These are phyloP conservation scores for Bothrops jararaca DNA, from an alignment of 2,113 vertebrate species.

Conservation along the genomic window DNA sequence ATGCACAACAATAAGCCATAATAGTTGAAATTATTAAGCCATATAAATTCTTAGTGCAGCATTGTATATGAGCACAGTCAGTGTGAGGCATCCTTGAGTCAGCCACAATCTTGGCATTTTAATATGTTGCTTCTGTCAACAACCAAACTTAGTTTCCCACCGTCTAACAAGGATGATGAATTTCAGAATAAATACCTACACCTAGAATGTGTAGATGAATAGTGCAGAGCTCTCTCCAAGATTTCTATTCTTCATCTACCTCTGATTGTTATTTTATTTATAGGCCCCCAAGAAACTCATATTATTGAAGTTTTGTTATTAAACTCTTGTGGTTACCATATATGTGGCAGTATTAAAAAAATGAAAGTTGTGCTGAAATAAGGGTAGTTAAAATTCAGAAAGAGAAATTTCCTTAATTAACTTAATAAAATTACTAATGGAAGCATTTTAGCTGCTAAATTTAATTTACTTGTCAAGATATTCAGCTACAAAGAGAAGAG, in stretches of 20 bases:
- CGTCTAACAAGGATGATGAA: neutral
- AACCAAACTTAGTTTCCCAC: neutral
- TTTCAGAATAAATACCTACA: neutral
- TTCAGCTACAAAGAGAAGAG: conserved; percentile 80
- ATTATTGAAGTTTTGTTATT: conserved; percentile 49
- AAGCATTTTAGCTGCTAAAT: conserved; percentile 94
- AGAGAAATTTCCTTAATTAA: conserved; percentile 89
- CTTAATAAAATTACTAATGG: conserved; percentile 96
- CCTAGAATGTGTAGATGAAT: neutral
- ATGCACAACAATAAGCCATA: neutral
- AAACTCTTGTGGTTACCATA: conserved; percentile 58
- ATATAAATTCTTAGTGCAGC: neutral
- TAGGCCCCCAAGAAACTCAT: conserved; percentile 5
- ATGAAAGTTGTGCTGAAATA: conserved; percentile 72
- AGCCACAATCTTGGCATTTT: neutral
- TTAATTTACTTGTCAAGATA: conserved; percentile 96
- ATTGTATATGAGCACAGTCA: neutral
- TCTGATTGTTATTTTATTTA: neutral
- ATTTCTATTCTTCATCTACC: too few relatives aligned
- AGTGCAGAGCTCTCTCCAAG: neutral
- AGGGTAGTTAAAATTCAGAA: conserved; percentile 84
- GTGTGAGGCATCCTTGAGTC: neutral
- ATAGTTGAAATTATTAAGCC: neutral
- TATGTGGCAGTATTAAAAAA: conserved; percentile 54
- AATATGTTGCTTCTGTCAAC: neutral